Conservation (phyloP, 2,888 invertebrate species). For the Erebia ligea region DNA sequence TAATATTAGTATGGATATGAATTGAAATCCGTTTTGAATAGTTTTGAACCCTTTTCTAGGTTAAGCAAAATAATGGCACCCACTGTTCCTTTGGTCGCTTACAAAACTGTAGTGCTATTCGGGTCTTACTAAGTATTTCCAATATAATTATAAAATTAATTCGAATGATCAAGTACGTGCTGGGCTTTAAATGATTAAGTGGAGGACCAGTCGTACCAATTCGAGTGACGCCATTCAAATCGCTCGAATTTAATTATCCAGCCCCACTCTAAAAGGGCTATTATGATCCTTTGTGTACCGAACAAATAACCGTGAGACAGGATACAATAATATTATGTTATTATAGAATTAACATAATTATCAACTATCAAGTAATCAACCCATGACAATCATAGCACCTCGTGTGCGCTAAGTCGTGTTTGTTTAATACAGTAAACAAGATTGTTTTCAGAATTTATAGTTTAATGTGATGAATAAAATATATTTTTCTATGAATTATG, state of each 20-base stretch:
- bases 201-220: neutral
- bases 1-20: too few relatives aligned
- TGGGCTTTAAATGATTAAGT: constrained; percentile 5
- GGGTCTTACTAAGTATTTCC: neutral
- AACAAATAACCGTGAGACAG: constrained; percentile 45
- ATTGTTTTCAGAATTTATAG: constrained; percentile 11
- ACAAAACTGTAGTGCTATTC: neutral
- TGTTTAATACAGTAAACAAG: constrained; percentile 24
- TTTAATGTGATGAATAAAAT: neutral
- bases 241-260: constrained; percentile 8
- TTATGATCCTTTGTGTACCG: constrained; percentile 29
- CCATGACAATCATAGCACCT: constrained; percentile 32
- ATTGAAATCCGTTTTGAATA: neutral
- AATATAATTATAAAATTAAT: neutral
- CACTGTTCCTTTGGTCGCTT: neutral
- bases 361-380: constrained; percentile 43
- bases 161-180: neutral
- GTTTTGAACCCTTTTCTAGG: neutral
- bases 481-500: neutral
- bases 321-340: constrained; percentile 56
- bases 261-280: constrained; percentile 10
- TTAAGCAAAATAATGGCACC: neutral
- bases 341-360: constrained; percentile 51
- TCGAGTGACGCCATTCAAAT: constrained; percentile 8
- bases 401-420: constrained; percentile 32